Conservation (phyloP, 2,797 vertebrate genomes). For the Malacoctenus gilli region DNA sequence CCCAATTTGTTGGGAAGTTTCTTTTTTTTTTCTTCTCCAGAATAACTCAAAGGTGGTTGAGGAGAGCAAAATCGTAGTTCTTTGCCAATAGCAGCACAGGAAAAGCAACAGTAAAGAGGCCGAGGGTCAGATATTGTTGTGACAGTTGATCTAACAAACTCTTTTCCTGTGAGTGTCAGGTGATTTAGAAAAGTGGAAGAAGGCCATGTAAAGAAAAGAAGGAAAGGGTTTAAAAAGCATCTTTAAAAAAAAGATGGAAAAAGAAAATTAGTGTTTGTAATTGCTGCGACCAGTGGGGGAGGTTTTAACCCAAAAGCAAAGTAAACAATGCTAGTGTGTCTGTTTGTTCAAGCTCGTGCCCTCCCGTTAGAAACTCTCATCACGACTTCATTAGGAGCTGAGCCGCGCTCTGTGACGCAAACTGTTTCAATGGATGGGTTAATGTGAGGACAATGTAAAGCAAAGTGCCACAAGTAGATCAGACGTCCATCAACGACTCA, state of each 20-base stretch:
- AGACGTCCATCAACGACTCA: slow-evolving; percentile 64
- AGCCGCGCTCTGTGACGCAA: slow-evolving; percentile 15
- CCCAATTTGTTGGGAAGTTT: too few relatives aligned
- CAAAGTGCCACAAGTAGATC: slow-evolving; percentile 48
- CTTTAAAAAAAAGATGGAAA: slow-evolving; percentile 15
- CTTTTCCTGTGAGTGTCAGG: slow-evolving; percentile 39
- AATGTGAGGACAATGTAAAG: slow-evolving; percentile 35
- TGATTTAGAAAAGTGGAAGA: slow-evolving; percentile 16
- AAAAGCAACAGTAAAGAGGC: slow-evolving; percentile 28
- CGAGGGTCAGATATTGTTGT: slow-evolving; percentile 38
- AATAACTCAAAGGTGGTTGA: slow-evolving; percentile 26
- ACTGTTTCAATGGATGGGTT: slow-evolving; percentile 31
- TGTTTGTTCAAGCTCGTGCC: slow-evolving; percentile 50
- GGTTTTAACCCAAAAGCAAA: slow-evolving; percentile 43
- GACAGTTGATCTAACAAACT: slow-evolving; percentile 44
- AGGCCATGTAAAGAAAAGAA: slow-evolving; percentile 4
- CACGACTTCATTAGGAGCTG: slow-evolving; percentile 63
- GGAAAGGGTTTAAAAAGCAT: slow-evolving; percentile 18
- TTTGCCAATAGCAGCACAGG: slow-evolving; percentile 10
- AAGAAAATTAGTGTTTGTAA: slow-evolving; percentile 8
- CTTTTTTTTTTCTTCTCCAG: not conserved
- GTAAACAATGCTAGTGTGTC: slow-evolving; percentile 34
- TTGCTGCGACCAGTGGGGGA: slow-evolving; percentile 1
- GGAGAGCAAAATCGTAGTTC: slow-evolving; percentile 8
- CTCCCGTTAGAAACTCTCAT: slow-evolving; percentile 57